Base-by-base conservation (phyloP, 2,888 invertebrate species). In the Apocheima hispidaria region DNA sequence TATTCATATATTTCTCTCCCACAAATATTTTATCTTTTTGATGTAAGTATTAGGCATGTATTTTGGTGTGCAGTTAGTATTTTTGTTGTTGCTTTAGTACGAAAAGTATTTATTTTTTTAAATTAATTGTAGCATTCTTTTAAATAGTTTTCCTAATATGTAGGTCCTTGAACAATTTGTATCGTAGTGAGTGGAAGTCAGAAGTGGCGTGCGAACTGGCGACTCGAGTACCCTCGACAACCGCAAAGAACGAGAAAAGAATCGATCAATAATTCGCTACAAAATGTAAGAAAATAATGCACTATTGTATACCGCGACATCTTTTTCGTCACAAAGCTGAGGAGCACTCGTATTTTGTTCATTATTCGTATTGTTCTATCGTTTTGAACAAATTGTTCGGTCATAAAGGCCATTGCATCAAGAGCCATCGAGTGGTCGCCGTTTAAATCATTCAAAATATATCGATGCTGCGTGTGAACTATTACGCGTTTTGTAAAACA, bases 231-330 rank as follows among this genome's bases (percentile, higher is more conserved):
- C 40, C 4, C 88, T 78, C 58, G 72, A 78, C 10, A 63, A 78
- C 70, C 43, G 63, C 71, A 75, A 81, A 75, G 75, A 79, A 79
- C 71, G 75, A 78, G 79, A 82, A 88, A 83, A 74, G 79, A 87
- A 83, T 85, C 78, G 71, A 79, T 77, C 74, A 79, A 79, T 78
- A 88, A 82, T 78, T 79, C 74, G 90, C 77, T 83, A 90, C 89
- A 90, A 90, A 90, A 86, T 86, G 89, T 88, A 88, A 87, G 87
- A 86, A 87, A 87, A 84, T 86, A 88, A 86, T 77, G 75, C 74
- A 68, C 72, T 68, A 81, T 90, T 90, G 88, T 90, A 69, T 65
- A 65, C 61, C 74, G 73, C 84, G 82, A 88, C 91, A 91, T 92
- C 91, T 92, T 92, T 86, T 77, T 56, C 59, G 74, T 63, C 72